Percentiles rank a stretch among this genome's conserved stretches.
phyloP scores from a whole-genome alignment of 64 coral and sea anemone genomes.

The Stichodactyla mertensii region DNA sequence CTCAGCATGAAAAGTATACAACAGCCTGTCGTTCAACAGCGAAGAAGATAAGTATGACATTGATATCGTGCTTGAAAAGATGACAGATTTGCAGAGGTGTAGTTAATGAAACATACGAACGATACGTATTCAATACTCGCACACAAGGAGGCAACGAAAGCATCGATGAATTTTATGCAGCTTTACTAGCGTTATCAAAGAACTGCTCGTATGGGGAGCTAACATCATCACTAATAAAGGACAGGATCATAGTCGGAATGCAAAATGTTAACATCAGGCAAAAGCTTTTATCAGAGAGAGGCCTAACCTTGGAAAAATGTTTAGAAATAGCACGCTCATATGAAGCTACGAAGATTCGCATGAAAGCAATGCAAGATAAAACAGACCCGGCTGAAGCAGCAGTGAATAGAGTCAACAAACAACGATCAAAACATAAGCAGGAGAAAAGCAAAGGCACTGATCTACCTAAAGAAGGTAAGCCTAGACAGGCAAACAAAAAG shows the following conservation, averaged over 20 bases:
- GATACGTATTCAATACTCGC: constrained; percentile 37
- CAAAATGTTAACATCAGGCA: constrained; percentile 8
- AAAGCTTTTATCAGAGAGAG: not conserved
- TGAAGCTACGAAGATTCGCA: too few relatives aligned
- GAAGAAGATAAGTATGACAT: not conserved
- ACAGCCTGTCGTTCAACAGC: not conserved
- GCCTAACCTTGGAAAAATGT: not conserved
- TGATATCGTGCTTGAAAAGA: constrained; percentile 13
- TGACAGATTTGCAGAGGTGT: too few relatives aligned
- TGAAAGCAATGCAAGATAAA: too few relatives aligned
- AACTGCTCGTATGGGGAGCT: constrained; percentile 33
- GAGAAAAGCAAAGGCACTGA: too few relatives aligned
- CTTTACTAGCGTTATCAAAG: constrained; percentile 21
- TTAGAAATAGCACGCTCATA: constrained; percentile 17
- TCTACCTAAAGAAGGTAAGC: too few relatives aligned
- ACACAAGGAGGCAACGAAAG: constrained; percentile 32
- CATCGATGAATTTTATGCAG: constrained; percentile 52
- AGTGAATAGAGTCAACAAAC: too few relatives aligned
- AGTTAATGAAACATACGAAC: constrained; percentile 25
- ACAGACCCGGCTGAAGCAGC: too few relatives aligned
- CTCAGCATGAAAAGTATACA: too few relatives aligned
- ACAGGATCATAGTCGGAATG: constrained; percentile 32
- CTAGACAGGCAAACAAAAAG: too few relatives aligned
- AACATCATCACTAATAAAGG: constrained; percentile 33
- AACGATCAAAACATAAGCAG: too few relatives aligned